These are phyloP conservation scores for Rotaria socialis DNA, from an alignment of 2,888 invertebrate genomes.

Conservation along the genomic window DNA sequence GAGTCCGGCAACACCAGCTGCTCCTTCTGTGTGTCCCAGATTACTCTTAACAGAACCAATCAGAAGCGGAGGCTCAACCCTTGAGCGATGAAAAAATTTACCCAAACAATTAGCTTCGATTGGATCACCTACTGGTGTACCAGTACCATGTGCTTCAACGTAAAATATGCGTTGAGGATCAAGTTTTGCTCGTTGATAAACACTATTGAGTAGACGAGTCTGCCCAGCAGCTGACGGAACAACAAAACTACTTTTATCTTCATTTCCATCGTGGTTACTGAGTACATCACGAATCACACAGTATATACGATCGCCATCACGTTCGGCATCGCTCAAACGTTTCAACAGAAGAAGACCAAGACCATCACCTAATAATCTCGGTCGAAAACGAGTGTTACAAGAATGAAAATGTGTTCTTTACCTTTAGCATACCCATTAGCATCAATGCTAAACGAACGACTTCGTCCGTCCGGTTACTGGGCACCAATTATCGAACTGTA, in stretches of 20 bases:
- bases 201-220: no score
- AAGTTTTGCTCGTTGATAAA: slow-evolving; percentile 35
- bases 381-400: no score
- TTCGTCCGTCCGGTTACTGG: slow-evolving; percentile 50
- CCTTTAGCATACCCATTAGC: slow-evolving; percentile 50
- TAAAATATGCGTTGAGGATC: slow-evolving; percentile 48
- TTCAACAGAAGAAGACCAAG: no score
- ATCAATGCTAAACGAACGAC: slow-evolving; percentile 49
- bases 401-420: no score
- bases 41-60: neutral
- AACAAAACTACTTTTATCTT: no score
- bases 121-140: slow-evolving; percentile 42
- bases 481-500: neutral
- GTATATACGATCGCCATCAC: no score
- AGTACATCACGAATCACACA: no score
- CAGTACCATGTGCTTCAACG: slow-evolving; percentile 51
- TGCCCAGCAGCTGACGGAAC: no score
- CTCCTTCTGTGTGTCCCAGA: slow-evolving; percentile 35
- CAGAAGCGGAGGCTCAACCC: slow-evolving; percentile 45
- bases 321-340: no score
- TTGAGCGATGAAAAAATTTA: slow-evolving; percentile 50
- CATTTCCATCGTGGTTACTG: no score
- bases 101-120: slow-evolving; percentile 33
- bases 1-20: slow-evolving; percentile 51
- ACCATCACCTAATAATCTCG: no score